Conservation (phyloP, 2,797 vertebrate species). For the Anabacerthia variegaticeps region DNA sequence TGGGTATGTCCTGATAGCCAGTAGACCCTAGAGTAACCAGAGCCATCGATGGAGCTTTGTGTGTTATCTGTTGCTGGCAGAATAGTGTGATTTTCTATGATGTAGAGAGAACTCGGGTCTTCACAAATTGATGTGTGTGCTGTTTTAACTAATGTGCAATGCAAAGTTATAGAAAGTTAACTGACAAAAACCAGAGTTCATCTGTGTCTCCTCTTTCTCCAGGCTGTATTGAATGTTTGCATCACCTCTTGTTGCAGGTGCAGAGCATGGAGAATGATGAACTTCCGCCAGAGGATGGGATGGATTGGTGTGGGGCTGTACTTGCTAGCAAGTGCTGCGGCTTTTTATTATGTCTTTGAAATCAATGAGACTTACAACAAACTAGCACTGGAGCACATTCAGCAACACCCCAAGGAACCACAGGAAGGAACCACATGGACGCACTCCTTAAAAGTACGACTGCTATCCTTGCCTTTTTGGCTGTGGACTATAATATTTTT, state of each 20-base stretch:
- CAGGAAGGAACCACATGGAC: slow-evolving; percentile 80
- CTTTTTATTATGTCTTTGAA: slow-evolving; percentile 92
- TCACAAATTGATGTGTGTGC: neutral
- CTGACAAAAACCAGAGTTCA: neutral
- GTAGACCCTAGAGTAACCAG: neutral
- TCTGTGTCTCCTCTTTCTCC: neutral
- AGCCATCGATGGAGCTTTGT: accelerated
- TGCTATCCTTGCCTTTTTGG: slow-evolving; percentile 91
- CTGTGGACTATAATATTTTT: slow-evolving; percentile 90
- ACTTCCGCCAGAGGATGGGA: slow-evolving; percentile 98
- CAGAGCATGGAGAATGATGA: slow-evolving; percentile 99
- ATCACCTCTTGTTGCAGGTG: slow-evolving; percentile 60
- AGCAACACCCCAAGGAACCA: slow-evolving; percentile 75
- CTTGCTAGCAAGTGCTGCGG: slow-evolving; percentile 85
- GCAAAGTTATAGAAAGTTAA: neutral
- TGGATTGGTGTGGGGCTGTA: slow-evolving; percentile 92
- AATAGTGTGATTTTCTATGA: neutral
- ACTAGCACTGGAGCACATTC: slow-evolving; percentile 88
- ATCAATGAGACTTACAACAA: slow-evolving; percentile 89
- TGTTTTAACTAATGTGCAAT: neutral
- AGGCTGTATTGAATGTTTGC: neutral
- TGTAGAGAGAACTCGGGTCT: neutral
- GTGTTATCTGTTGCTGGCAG: neutral
- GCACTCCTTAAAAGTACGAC: slow-evolving; percentile 81
- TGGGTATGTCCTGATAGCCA: neutral